Evolutionary conservation across 2,113 vertebrate species (phyloP), one percentile per base, ranked within the genome.

Genomic region (Condylura cristata): DNA sequence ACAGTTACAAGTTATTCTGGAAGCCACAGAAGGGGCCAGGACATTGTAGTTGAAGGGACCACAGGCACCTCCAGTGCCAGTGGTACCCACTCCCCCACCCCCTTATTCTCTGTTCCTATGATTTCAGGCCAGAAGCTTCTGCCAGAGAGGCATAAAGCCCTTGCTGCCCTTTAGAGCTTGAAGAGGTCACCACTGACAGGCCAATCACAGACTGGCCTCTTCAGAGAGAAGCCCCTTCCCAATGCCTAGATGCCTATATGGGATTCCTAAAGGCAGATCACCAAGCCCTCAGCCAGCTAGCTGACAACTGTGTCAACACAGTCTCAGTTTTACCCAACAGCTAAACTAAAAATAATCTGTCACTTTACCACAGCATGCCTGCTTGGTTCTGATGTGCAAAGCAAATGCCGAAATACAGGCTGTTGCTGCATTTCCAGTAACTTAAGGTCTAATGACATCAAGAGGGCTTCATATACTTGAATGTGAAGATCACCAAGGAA

Each of bases 271-370:
- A 56, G 28, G 46, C 44, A 92, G 89, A 89, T 71, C 79, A 71
- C 46, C 60, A 78, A 88, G n/a, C 41, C 82, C 60, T 60, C 26
- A 61, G 46, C 83, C 28, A 95, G 84, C 34, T 71, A 78, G 90
- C 90, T 90, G 90, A 83, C 80, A 93, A 80, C 30, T 6, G 30
- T 81, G 91, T 91, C 84, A 93, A 84, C n/a, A 30, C 39, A 65
- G 78, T 41, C 4, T 0, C 56, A 80, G 71, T 78, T 91, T 94
- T 72, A 78, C 56, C 92, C 70, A 93, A 89, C 56, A 63, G 56
- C 58, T 72, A 51, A 81, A 93, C 84, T 93, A 96, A 96, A 96
- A 96, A 89, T 96, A 91, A 93, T 41, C 65, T 87, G 71, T 39
- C 58, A 56, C 66, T 87, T 87, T 32, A 61, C 74, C 91, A 86